Evolutionary conservation across 2,113 vertebrate genomes (phyloP).

Genomic region (Prietella phreatophila): DNA sequence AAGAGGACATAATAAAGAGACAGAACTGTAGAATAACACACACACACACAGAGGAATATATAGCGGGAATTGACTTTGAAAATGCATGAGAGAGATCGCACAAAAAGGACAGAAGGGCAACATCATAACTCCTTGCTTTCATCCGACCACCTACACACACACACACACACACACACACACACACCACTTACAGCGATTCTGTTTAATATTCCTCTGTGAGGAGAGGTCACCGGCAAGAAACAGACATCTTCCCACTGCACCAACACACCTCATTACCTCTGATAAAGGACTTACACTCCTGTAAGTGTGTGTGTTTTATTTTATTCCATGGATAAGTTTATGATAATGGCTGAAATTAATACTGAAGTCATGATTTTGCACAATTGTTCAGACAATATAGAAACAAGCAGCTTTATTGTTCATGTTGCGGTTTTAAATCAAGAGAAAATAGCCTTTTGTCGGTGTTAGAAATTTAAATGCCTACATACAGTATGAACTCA

Average conservation of each 20-base stretch:
- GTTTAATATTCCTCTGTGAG: slow-evolving; percentile 52
- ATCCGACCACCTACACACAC: slow-evolving; percentile 51
- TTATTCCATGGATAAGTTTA: not conserved
- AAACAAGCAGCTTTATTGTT: not conserved
- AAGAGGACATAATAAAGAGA: not conserved
- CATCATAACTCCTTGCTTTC: slow-evolving; percentile 58
- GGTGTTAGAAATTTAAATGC: not conserved
- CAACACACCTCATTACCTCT: slow-evolving; percentile 46
- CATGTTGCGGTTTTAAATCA: not conserved
- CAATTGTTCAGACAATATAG: not conserved
- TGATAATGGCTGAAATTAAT: not conserved
- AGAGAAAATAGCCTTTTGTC: not conserved
- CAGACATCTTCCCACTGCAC: slow-evolving; percentile 45
- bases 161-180: slow-evolving; percentile 38
- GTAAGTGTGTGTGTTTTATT: slow-evolving; percentile 10
- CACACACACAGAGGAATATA: slow-evolving; percentile 38
- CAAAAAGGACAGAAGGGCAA: slow-evolving; percentile 42
- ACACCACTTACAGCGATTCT: slow-evolving; percentile 31
- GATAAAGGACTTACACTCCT: slow-evolving; percentile 47
- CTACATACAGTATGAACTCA: not conserved
- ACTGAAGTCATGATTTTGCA: not conserved
- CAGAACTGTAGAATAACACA: not conserved
- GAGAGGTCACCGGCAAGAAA: slow-evolving; percentile 46
- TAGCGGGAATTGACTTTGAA: slow-evolving; percentile 32
- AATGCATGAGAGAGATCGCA: slow-evolving; percentile 25